Base-by-base conservation (phyloP, 23 tunicate genomes). In the Ascidia mentula region DNA sequence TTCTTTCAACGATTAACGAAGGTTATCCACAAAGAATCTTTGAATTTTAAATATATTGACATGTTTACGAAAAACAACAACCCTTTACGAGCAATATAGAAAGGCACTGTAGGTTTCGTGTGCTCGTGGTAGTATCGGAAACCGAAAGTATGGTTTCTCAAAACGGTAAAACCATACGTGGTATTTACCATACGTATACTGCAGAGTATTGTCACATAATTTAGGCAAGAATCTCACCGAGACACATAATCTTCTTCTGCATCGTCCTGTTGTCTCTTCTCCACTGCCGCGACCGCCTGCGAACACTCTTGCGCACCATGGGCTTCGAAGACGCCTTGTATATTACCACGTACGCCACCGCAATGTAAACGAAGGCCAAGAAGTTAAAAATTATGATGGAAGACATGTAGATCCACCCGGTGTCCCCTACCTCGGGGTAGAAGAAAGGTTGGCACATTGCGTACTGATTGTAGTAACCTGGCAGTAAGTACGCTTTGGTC, bases 291-390 rank as follows among this genome's bases (percentile, higher is more conserved):
- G 93, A 79, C 36, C 93, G 60, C 36, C 75, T 80, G 9, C 98
- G 78, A 4, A 88, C 87, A 45, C 98, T 93, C 34, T 93, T 93
- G n/a, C 98, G 60, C 22, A 93, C 93, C 46, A 78, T 79, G 0
- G 98, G 98, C 13, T 86, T 81, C n/a, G 94, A 88, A 20, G 98
- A 93, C 40, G 86, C 79, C 24, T 73, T 72, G 80, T 93, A 93
- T 5, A 93, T 93, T 28, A 84, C 81, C 38, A 80, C 38, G 72
- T 93, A 93, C 3, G 98, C 89, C 32, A 93, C 75, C 60, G 87
- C 80, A 32, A 93, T 84, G 86, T 88, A 93, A 36, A 71, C 77
- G 36, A 93, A 80, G 5, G 90, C 89, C 36, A 89, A 31, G 38
- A 82, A 82, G 60, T 92, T 87, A 59, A 87, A 87, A 18, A 79